Evolutionary conservation across 2,888 invertebrate genomes (phyloP).

Genomic region (Cerceris ruficornis): DNA sequence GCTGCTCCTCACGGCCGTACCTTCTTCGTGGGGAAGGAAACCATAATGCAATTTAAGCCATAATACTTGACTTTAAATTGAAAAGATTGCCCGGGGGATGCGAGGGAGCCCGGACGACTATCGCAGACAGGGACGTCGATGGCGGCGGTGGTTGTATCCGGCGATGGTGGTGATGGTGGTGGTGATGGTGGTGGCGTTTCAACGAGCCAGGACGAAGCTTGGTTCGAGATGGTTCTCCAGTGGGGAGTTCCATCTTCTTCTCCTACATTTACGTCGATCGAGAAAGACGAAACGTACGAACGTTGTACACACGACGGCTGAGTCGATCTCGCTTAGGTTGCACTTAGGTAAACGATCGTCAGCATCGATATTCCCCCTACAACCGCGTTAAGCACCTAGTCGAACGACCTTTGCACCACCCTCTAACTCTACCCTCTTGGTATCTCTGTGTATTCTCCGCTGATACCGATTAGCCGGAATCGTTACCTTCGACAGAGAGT

Average conservation of each 20-base stretch:
- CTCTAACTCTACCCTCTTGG: background rate
- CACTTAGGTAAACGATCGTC: conserved; percentile 52
- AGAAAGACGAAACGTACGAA: conserved; percentile 12
- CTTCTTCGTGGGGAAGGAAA: conserved; percentile 75
- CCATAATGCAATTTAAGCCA: conserved; percentile 82
- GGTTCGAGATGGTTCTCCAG: conserved; percentile 3
- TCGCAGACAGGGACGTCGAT: conserved; percentile 34
- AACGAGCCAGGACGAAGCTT: conserved; percentile 20
- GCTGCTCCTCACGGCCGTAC: conserved; percentile 68
- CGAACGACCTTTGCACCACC: conserved; percentile 39
- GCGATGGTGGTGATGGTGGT: conserved; percentile 27
- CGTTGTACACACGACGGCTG: conserved; percentile 32
- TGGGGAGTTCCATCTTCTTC: conserved; percentile 15
- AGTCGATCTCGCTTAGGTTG: conserved; percentile 33
- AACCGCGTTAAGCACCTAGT: conserved; percentile 40
- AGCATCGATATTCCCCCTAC: conserved; percentile 46
- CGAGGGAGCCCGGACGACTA: conserved; percentile 72
- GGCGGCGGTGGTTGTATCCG: conserved; percentile 38
- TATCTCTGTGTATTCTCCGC: background rate
- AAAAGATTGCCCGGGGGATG: conserved; percentile 82
- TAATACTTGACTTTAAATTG: conserved; percentile 82
- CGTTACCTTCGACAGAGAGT: conserved; percentile 34
- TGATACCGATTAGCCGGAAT: conserved; percentile 46
- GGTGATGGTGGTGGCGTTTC: conserved; percentile 36
- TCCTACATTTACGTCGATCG: conserved; percentile 23